Base-by-base conservation (phyloP, 2,888 invertebrate genomes). In the Mellilla xanthometata region DNA sequence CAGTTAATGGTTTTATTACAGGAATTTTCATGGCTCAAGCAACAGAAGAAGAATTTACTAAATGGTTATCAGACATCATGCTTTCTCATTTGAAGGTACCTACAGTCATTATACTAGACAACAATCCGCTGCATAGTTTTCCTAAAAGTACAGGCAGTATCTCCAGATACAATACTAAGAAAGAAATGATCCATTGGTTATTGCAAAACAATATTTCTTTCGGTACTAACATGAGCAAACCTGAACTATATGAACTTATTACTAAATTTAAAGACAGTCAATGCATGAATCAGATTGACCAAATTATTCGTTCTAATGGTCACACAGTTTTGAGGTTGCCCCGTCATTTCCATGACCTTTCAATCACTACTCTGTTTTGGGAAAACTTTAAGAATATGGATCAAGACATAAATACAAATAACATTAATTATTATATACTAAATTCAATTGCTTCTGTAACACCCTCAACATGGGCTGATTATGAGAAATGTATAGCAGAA, bases 21-120 rank as follows among this genome's bases (percentile, higher is more conserved):
- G 69, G 68, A 24, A 52, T 81, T 44, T 76, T 68, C 44, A 59
- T 59, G 34, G 67, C 60, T 39, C 46, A 63, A 35, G 49, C 61
- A 5, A 54, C 56, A 10, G 54, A 53, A 54, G 53, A 62, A 12
- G 55, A 63, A 31, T 76, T 72, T 24, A 59, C 46, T n/a, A 79
- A 72, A 45, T 82, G 80, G 82, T 31, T 81, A n/a, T 51, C 52
- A 41, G 65, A 73, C 40, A 57, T 74, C 13, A 51, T 81, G 9
- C 23, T 77, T 6, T 50, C 58, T 12, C 19, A 26, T 3, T 48
- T 82, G 10, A 45, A 52, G 39, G 52, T 54, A 5, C 54, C 58
- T 7, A 70, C 72, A 49, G 48, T 70, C n/a, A 56, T 82, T 36
- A 52, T 82, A 11, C 62, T 82, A 49, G 65, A 74, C 39, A 65